Base-by-base conservation (phyloP, 2,888 invertebrate genomes). In the Crossocerus cetratus region DNA sequence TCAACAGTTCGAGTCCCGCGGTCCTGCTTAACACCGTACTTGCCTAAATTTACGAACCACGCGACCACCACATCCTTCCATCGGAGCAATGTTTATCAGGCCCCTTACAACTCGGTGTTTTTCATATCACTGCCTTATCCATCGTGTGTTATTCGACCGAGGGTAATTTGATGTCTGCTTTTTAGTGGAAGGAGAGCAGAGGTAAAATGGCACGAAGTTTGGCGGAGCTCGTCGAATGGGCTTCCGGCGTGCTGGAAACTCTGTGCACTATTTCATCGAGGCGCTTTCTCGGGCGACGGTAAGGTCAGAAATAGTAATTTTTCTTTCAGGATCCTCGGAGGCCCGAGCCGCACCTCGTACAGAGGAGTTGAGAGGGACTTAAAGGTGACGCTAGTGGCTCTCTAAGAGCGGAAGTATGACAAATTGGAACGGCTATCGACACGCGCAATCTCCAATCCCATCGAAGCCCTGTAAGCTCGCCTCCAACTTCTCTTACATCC, bases 151-250 rank as follows among this genome's bases (percentile, higher is more conserved):
- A 32, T 32, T 32, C 32, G 32, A 11, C 8, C 5, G 8, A n/a
- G 32, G 11, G 32, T 8, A 32, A 8, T 32, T 32, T 32, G 5
- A 32, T 32, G 32, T n/a, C 32, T 32, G 1, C 8, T 32, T 32
- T 32, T 8, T 32, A 32, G 32, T 32, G 5, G 5, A 3, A 32
- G 8, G 32, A 4, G 32, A 4, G 32, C 32, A 32, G n/a, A n/a
- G n/a, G n/a, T n/a, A 81, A 83, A 83, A 85, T 84, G 78, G 73
- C 74, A 75, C 69, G 75, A 84, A 85, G 78, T 85, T 85, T 81
- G 71, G 59, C 72, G 68, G 68, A 65, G 77, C 76, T 77, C 71
- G 73, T 79, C 80, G 80, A 85, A 79, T 78, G 65, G 66, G 71
- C 60, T 65, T 71, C 49, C 57, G 54, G 22, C 20, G 20, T 62